phyloP scores from a whole-genome alignment of 2,888 invertebrate species.

The Physocephala rufipes region DNA sequence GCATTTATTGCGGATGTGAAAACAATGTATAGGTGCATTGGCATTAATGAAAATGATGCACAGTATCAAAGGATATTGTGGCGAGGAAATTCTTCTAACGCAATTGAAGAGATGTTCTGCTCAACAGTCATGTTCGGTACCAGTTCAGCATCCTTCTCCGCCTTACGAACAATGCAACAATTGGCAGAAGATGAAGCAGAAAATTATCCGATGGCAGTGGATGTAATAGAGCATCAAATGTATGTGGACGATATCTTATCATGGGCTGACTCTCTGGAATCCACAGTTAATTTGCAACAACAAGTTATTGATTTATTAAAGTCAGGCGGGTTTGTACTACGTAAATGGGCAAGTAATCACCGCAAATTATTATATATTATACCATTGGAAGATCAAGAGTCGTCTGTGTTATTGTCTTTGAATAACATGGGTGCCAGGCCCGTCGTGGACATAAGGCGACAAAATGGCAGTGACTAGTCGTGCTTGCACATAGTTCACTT shows the following conservation, averaged over 20 bases:
- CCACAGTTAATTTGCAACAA: background rate
- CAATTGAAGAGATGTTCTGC: constrained; percentile 13
- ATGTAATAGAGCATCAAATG: constrained; percentile 25
- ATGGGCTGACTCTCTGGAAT: constrained; percentile 9
- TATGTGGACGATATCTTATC: constrained; percentile 36
- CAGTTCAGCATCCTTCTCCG: constrained; percentile 20
- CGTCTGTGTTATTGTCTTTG: no score
- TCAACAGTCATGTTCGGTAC: constrained; percentile 28
- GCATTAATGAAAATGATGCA: constrained; percentile 28
- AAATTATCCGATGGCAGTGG: constrained; percentile 21
- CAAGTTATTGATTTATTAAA: constrained; percentile 15
- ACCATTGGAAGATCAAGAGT: constrained; percentile 14
- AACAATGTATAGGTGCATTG: constrained; percentile 28
- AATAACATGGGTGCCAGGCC: no score
- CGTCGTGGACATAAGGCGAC: no score
- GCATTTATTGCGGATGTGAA: constrained; percentile 40
- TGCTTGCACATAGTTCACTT: no score
- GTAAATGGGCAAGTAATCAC: constrained; percentile 25
- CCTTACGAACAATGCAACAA: constrained; percentile 27
- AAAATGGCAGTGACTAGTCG: no score
- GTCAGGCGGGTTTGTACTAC: constrained; percentile 5
- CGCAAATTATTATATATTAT: constrained; percentile 19
- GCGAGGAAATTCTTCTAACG: background rate
- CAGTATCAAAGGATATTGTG: constrained; percentile 37
- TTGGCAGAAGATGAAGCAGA: constrained; percentile 26